Percentiles rank a stretch among this genome's conserved stretches.
Conservation (phyloP, 2,888 invertebrate genomes). For the Lasioglossum morio region DNA sequence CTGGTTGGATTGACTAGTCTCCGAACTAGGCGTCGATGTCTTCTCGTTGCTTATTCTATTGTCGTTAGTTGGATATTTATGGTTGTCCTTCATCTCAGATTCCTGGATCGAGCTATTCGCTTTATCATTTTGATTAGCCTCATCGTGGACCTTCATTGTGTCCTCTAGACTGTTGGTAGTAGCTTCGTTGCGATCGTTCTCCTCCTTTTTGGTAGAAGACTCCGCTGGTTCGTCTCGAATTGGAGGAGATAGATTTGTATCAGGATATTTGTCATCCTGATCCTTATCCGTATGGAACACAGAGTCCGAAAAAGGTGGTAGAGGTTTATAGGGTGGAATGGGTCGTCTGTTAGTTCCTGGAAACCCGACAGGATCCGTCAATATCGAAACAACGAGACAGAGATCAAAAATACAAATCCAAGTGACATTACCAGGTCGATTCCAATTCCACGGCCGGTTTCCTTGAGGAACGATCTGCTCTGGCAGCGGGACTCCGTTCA, state of each 20-base stretch:
- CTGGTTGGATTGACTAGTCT: slow-evolving; percentile 44
- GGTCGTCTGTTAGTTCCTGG: slow-evolving; percentile 77
- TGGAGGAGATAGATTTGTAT: slow-evolving; percentile 58
- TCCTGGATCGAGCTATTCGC: slow-evolving; percentile 27
- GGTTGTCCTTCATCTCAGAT: slow-evolving; percentile 72
- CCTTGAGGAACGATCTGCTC: slow-evolving; percentile 89
- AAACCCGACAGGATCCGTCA: neutral
- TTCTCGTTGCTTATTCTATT: slow-evolving; percentile 75
- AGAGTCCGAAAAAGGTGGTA: slow-evolving; percentile 68
- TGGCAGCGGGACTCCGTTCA: slow-evolving; percentile 90
- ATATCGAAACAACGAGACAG: neutral
- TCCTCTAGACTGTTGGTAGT: slow-evolving; percentile 6
- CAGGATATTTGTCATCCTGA: slow-evolving; percentile 55
- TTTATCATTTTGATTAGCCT: slow-evolving; percentile 28
- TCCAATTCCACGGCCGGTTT: slow-evolving; percentile 67
- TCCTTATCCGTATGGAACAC: slow-evolving; percentile 69
- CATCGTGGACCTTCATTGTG: slow-evolving; percentile 25
- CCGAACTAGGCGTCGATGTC: slow-evolving; percentile 75
- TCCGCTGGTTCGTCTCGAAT: slow-evolving; percentile 53
- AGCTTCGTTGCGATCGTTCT: slow-evolving; percentile 42
- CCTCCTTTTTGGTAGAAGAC: slow-evolving; percentile 54
- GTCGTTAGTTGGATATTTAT: slow-evolving; percentile 76
- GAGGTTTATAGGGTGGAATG: slow-evolving; percentile 79
- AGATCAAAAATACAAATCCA: neutral
- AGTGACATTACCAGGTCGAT: slow-evolving; percentile 70